Percentiles rank a stretch among this genome's conserved stretches.
Conservation (phyloP, 2,113 vertebrate species). For the Stegostoma tigrinum region DNA sequence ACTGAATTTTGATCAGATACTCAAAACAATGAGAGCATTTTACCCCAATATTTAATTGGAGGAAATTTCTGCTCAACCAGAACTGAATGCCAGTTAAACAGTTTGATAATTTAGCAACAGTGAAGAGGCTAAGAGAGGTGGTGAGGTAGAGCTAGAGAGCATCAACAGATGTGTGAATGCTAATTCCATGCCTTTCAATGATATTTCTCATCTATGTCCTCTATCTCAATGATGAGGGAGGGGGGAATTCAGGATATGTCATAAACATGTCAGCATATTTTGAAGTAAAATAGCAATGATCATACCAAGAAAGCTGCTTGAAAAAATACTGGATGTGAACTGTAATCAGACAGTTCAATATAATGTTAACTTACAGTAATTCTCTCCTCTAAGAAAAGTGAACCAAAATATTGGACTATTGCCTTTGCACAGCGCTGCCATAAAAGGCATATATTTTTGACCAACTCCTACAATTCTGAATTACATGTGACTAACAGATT, state of each 20-base stretch:
- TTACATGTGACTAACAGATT: constrained; percentile 15
- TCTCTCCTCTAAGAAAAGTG: not conserved
- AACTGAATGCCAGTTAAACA: too few relatives aligned
- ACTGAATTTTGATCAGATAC: too few relatives aligned
- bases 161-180: not conserved
- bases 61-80: too few relatives aligned
- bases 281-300: not conserved
- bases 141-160: too few relatives aligned
- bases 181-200: not conserved
- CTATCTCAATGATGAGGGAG: too few relatives aligned
- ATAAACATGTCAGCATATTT: not conserved
- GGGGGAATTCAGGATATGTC: too few relatives aligned
- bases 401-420: not conserved
- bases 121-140: too few relatives aligned
- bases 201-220: too few relatives aligned
- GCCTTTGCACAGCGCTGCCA: constrained; percentile 19
- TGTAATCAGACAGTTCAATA: not conserved
- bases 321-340: not conserved
- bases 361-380: not conserved
- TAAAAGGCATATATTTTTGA: constrained; percentile 27
- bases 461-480: not conserved
- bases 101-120: too few relatives aligned
- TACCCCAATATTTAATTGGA: too few relatives aligned
- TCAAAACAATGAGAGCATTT: too few relatives aligned
- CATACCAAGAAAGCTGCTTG: not conserved